phyloP scores from a whole-genome alignment of 2,113 vertebrate species.

The Aldabrachelys gigantea region DNA sequence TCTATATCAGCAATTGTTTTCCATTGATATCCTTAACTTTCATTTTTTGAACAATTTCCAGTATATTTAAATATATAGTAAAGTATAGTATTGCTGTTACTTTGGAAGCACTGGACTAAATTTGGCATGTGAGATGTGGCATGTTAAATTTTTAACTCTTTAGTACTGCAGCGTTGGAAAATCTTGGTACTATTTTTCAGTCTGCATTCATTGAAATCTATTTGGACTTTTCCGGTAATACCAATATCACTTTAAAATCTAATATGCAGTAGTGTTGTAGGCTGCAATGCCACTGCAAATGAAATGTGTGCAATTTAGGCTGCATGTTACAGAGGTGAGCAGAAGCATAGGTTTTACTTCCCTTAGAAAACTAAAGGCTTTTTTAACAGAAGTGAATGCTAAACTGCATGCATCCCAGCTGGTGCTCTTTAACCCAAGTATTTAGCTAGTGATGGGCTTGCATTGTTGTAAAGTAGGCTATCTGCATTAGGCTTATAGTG shows the following conservation, averaged over 20 bases:
- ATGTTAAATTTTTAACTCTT: neutral
- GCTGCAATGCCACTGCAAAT: neutral
- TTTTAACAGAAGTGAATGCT: constrained; percentile 14
- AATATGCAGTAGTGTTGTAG: neutral
- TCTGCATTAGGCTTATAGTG: constrained; percentile 33
- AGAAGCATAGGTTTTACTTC: neutral
- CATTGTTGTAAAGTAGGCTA: neutral
- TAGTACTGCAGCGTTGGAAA: neutral
- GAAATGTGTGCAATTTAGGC: rapidly evolving
- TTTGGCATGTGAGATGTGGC: too few species aligned
- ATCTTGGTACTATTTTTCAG: neutral
- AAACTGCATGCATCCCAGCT: constrained; percentile 34
- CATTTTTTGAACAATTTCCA: neutral
- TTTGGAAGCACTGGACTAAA: neutral
- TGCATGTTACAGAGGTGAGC: neutral
- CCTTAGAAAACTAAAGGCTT: neutral
- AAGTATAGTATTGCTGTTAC: neutral
- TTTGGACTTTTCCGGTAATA: neutral
- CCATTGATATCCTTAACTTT: neutral
- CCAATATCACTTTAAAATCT: neutral
- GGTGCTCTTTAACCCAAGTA: constrained; percentile 21
- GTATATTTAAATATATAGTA: neutral
- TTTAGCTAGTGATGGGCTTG: neutral
- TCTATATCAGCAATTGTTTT: neutral
- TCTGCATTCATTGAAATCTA: neutral